Percentiles rank a stretch among this genome's conserved stretches.
phyloP scores from a whole-genome alignment of 2,113 vertebrate species.

The Apistogramma diplotaenia region DNA sequence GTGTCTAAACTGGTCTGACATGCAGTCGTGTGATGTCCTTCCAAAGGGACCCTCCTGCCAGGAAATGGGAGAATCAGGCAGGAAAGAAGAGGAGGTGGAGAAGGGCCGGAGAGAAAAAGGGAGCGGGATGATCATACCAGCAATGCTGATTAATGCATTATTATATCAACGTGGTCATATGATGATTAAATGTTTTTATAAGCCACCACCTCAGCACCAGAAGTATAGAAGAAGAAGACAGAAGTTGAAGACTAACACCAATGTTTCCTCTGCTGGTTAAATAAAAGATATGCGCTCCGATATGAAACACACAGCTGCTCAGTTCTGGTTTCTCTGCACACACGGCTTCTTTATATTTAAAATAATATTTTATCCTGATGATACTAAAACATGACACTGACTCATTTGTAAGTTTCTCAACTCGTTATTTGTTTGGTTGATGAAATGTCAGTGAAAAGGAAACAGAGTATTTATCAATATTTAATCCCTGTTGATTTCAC shows the following conservation, averaged over 20 bases:
- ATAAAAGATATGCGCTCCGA: no score
- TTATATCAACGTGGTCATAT: background rate
- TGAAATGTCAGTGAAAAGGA: no score
- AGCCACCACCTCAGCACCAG: background rate
- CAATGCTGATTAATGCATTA: background rate
- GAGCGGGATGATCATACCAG: background rate
- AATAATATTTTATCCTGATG: no score
- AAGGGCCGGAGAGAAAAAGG: background rate
- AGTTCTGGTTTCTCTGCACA: no score
- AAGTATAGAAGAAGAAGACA: background rate
- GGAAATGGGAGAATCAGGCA: constrained; percentile 8
- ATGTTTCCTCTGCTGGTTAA: no score
- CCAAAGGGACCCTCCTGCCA: constrained; percentile 27
- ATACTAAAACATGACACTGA: no score
- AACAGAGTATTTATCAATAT: no score
- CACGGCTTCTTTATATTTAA: no score
- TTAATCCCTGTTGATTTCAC: no score
- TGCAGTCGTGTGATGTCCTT: constrained; percentile 24
- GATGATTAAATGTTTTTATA: background rate
- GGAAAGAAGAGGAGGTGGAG: background rate
- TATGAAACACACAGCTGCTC: no score
- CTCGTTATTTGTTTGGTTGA: no score
- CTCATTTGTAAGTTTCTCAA: no score
- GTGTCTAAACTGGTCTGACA: constrained; percentile 39
- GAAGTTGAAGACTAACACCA: background rate